A percentile compares a stretch with the other conserved stretches of the same genome.
Evolutionary conservation across 2,113 vertebrate species (phyloP).

Genomic region (Acrocephalus arundinaceus): DNA sequence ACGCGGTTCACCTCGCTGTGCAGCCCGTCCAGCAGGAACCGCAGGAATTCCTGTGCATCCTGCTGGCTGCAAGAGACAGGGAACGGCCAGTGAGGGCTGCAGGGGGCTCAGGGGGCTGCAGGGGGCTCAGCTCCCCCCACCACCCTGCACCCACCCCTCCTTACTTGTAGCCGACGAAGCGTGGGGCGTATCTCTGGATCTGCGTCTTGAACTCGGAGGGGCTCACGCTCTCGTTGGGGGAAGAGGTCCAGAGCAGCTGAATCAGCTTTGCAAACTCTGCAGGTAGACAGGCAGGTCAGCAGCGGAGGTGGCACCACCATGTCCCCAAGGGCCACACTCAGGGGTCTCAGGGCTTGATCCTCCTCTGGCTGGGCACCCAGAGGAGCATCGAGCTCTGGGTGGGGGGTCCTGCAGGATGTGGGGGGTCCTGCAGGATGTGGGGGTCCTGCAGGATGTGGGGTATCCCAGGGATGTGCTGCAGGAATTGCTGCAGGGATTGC

Average conservation of each 20-base stretch:
- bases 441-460: neutral
- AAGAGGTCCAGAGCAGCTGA: conserved; percentile 89
- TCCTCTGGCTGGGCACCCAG: neutral
- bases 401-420: neutral
- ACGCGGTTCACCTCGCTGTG: conserved; percentile 93
- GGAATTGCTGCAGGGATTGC: neutral
- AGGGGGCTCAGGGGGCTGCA: neutral
- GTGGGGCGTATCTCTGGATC: conserved; percentile 91
- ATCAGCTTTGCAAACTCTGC: conserved; percentile 93
- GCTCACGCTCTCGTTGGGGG: conserved; percentile 86
- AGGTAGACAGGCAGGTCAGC: neutral
- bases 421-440: neutral
- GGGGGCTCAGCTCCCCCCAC: neutral
- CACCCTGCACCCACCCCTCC: neutral
- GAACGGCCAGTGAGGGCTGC: neutral
- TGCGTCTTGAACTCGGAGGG: conserved; percentile 93
- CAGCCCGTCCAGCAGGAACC: conserved; percentile 91
- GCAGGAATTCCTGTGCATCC: conserved; percentile 95
- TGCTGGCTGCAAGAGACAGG: conserved; percentile 82
- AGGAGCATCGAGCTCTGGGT: neutral
- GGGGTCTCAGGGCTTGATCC: fast-evolving
- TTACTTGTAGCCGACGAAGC: conserved; percentile 95
- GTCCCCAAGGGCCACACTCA: fast-evolving
- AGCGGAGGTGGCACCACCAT: fast-evolving
- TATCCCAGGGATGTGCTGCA: neutral